Evolutionary conservation across 2,797 vertebrate species (phyloP).

Genomic region (Thunnus albacares): DNA sequence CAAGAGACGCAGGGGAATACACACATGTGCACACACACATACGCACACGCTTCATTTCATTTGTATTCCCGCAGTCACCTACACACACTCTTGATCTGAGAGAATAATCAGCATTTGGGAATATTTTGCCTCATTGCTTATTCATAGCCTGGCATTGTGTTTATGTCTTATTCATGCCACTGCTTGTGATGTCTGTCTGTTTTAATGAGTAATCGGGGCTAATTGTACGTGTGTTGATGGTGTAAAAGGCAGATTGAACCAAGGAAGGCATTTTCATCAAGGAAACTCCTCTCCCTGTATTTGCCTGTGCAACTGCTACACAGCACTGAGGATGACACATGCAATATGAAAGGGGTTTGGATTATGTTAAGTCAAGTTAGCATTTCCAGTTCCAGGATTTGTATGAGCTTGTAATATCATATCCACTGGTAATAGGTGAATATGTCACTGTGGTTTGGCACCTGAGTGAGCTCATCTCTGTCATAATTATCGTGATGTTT

Average conservation of each 20-base stretch:
- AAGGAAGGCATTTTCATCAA: constrained; percentile 64
- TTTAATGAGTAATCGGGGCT: constrained; percentile 77
- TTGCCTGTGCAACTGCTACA: constrained; percentile 21
- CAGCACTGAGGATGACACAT: constrained; percentile 33
- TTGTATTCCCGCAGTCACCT: constrained; percentile 68
- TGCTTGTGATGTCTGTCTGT: constrained; percentile 70
- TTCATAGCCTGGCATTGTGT: constrained; percentile 77
- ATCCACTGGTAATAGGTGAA: constrained; percentile 44
- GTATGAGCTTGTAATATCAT: constrained; percentile 44
- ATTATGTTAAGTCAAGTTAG: constrained; percentile 62
- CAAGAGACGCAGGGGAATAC: constrained; percentile 46
- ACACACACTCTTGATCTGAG: constrained; percentile 69
- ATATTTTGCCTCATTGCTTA: constrained; percentile 79
- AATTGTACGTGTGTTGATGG: constrained; percentile 65
- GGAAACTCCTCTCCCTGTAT: constrained; percentile 27
- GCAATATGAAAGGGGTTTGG: constrained; percentile 38
- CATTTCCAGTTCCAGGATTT: constrained; percentile 47
- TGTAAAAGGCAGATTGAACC: constrained; percentile 68
- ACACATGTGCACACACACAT: constrained; percentile 6
- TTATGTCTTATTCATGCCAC: constrained; percentile 75
- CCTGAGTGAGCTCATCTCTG: constrained; percentile 55
- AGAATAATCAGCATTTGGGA: constrained; percentile 76
- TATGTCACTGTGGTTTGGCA: constrained; percentile 35
- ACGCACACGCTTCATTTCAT: constrained; percentile 22
- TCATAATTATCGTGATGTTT: constrained; percentile 51